Evolutionary conservation across 30 jellyfish, hydroid and myxozoan species (phyloP), one percentile per base, ranked within the genome.

Genomic region (Hydractinia echinata): DNA sequence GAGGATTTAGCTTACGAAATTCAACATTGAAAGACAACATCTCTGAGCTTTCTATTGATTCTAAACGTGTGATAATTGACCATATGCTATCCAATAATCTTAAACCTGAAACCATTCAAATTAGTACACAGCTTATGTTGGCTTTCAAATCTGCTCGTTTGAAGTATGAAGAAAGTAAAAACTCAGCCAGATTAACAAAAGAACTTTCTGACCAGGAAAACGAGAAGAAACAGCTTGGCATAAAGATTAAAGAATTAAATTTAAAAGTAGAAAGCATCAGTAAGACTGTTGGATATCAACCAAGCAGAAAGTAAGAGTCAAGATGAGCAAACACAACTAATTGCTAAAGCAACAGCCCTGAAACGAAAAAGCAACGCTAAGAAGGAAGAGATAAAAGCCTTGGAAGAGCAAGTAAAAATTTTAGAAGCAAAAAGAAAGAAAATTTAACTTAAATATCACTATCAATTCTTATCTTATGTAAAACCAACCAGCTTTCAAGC

Each of bases 311-410:
- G n/a, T 9, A 10, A 56, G 13, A n/a, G n/a, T 56, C 13, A n/a
- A 56, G n/a, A n/a, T n/a, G 68, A 56, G n/a, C 68, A 56, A n/a
- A 9, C 68, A 9, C 68, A 56, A 56, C 68, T 56, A 9, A 56
- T 56, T 56, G 68, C 68, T 9, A 56, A 56, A 56, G 68, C 68
- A 56, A 56, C 68, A 56, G 68, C 68, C 10, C n/a, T 56, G 68
- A 56, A 56, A 56, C 10, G 68, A 56, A 56, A 56, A 56, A 56
- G 68, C n/a, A 56, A 9, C n/a, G 10, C 68, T n/a, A 56, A 56
- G n/a, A 56, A n/a, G 13, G 68, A 56, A 56, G 68, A 56, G n/a
- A n/a, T 56, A n/a, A 56, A 56, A 56, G 68, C n/a, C n/a, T 56
- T 56, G n/a, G 68, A 56, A 56, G n/a, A n/a, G n/a, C n/a, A n/a